Base-by-base conservation (phyloP, 2,797 vertebrate genomes). In the Pseudochromis fuscus region DNA sequence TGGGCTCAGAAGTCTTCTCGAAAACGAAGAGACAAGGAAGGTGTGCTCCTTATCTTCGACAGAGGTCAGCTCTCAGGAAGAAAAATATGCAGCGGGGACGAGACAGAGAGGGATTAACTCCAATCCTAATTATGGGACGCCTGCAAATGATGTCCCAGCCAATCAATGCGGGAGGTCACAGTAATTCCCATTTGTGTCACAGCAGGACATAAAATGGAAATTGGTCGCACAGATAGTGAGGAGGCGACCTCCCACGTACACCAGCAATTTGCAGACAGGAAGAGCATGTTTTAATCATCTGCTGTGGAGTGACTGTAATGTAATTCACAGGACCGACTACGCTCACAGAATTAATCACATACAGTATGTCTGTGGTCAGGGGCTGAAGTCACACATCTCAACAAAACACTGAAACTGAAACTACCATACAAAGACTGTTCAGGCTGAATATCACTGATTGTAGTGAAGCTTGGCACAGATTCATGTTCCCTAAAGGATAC, bases 81-180 rank as follows among this genome's bases (percentile, higher is more conserved):
- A 79, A 86, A 91, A 88, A 85, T 74, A 67, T 83, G 79, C 79
- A 84, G 81, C 73, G 18, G 82, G 76, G 85, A 91, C 68, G 50
- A 90, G 76, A 75, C 79, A 74, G 83, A 85, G 83, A 82, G 82
- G 92, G 93, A 94, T 93, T 93, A 91, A 82, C 73, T 88, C 72
- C 69, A 57, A 76, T 86, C 86, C 88, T 93, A 92, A 94, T 93
- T 94, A 91, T 13, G 80, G 68, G 67, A 88, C 16, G 74, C 65
- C 40, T 72, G 75, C 77, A 89, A 90, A 93, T 81, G 72, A 93
- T 88, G 91, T 85, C 76, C 61, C 70, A 58, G 82, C 74, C 85
- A 93, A 94, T 92, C 91, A 86, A 88, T 91, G 83, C 8, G 79
- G 79, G 83, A 91, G 90, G 91, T 91, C 88, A 86, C 72, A 69